A percentile compares a stretch with the other conserved stretches of the same genome.
These are phyloP conservation scores for Eristalis tenax DNA, from an alignment of 2,888 invertebrate species.

Conservation along the genomic window DNA sequence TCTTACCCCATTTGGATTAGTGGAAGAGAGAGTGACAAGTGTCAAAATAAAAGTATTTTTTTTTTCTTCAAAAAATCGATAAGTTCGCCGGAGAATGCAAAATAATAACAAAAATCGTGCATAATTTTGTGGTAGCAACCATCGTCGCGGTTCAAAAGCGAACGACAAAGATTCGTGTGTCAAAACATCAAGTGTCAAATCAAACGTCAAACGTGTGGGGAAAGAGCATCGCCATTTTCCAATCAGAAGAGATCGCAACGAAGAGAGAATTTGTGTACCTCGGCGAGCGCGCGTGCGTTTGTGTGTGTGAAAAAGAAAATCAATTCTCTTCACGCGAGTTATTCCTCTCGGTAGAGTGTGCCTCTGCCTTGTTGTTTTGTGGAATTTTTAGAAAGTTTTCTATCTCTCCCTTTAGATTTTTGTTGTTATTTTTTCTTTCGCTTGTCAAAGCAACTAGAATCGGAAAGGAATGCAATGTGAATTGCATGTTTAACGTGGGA, in stretches of 20 bases:
- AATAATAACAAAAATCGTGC: background rate
- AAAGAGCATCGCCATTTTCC: background rate
- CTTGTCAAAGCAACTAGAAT: background rate
- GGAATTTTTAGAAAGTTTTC: constrained; percentile 70
- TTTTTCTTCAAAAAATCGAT: background rate
- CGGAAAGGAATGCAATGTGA: constrained; percentile 41
- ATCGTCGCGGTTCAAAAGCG: background rate
- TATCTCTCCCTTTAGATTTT: constrained; percentile 4
- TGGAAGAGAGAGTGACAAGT: constrained; percentile 72
- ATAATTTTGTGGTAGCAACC: background rate
- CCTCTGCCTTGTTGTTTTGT: constrained; percentile 47
- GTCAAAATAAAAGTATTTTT: constrained; percentile 22
- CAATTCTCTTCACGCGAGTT: background rate
- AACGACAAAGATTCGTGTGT: background rate
- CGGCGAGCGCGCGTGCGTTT: background rate
- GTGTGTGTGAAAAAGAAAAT: background rate
- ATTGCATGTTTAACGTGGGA: constrained; percentile 49
- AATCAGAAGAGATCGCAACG: background rate
- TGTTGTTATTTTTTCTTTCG: constrained; percentile 26
- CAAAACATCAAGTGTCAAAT: constrained; percentile 39
- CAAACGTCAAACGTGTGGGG: background rate
- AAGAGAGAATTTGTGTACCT: background rate
- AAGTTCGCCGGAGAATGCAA: background rate
- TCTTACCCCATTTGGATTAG: constrained; percentile 71
- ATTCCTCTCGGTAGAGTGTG: background rate